phyloP scores from a whole-genome alignment of 2,888 invertebrate species.

The Pemphredon lugubris region DNA sequence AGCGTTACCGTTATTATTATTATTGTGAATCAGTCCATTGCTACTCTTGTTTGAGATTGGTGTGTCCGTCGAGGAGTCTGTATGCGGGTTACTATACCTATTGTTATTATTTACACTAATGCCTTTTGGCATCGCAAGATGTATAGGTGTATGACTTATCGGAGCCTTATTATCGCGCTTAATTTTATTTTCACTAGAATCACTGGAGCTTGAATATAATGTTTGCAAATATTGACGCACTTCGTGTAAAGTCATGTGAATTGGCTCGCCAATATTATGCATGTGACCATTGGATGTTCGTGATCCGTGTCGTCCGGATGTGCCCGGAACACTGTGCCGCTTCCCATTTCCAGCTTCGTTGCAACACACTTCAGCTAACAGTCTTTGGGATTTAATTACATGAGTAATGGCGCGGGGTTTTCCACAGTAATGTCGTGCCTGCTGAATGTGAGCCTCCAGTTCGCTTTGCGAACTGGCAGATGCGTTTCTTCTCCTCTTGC shows the following conservation, averaged over 20 bases:
- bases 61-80: slow-evolving; percentile 78
- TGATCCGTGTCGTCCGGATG: slow-evolving; percentile 81
- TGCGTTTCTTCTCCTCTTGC: slow-evolving; percentile 81
- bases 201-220: slow-evolving; percentile 89
- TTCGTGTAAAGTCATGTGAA: slow-evolving; percentile 92
- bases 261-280: slow-evolving; percentile 86
- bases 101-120: slow-evolving; percentile 79
- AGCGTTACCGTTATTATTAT: slow-evolving; percentile 83
- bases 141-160: slow-evolving; percentile 68
- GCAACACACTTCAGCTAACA: slow-evolving; percentile 77
- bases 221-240: slow-evolving; percentile 92
- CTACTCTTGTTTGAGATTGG: slow-evolving; percentile 81
- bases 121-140: slow-evolving; percentile 77
- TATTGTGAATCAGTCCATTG: slow-evolving; percentile 81
- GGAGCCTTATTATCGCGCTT: slow-evolving; percentile 76
- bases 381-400: slow-evolving; percentile 78
- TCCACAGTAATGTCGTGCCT: slow-evolving; percentile 78
- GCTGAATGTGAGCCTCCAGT: slow-evolving; percentile 78
- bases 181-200: slow-evolving; percentile 84
- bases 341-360: slow-evolving; percentile 81
- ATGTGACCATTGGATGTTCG: slow-evolving; percentile 82
- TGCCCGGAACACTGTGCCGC: slow-evolving; percentile 87
- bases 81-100: slow-evolving; percentile 80
- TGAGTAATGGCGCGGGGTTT: slow-evolving; percentile 78
- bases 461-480: slow-evolving; percentile 82